A percentile compares a stretch with the other conserved stretches of the same genome.
These are phyloP conservation scores for Cinara cedri DNA, from an alignment of 2,888 invertebrate species.

Conservation along the genomic window DNA sequence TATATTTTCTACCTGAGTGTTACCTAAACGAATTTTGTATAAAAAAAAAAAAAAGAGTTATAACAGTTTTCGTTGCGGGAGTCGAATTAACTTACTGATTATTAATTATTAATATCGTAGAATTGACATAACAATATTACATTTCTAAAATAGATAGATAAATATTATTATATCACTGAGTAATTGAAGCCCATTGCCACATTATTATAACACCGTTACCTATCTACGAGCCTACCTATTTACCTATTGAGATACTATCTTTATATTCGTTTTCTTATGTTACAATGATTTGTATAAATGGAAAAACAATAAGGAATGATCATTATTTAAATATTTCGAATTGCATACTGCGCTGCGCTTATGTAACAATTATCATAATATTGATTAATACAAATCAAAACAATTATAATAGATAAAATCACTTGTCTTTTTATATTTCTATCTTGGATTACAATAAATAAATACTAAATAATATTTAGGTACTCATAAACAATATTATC, in stretches of 20 bases:
- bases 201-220: too few relatives aligned
- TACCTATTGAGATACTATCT: constrained; percentile 19
- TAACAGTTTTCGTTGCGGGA: too few relatives aligned
- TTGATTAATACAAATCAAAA: not conserved
- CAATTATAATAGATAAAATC: not conserved
- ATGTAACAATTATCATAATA: not conserved
- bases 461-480: not conserved
- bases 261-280: constrained; percentile 19
- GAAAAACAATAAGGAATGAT: constrained; percentile 20
- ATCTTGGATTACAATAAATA: too few relatives aligned
- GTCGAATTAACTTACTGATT: too few relatives aligned
- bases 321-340: constrained; percentile 35
- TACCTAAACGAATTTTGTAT: too few relatives aligned
- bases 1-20: too few relatives aligned
- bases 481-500: too few relatives aligned
- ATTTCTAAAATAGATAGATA: not conserved
- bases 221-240: too few relatives aligned
- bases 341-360: constrained; percentile 17
- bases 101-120: too few relatives aligned
- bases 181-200: not conserved
- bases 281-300: constrained; percentile 20
- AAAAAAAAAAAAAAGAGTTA: too few relatives aligned
- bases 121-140: too few relatives aligned
- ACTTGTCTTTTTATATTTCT: not conserved
- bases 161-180: not conserved